Evolutionary conservation across 1,140 invertebrate species (phyloP).

Genomic region (Tetramorium simillimum): DNA sequence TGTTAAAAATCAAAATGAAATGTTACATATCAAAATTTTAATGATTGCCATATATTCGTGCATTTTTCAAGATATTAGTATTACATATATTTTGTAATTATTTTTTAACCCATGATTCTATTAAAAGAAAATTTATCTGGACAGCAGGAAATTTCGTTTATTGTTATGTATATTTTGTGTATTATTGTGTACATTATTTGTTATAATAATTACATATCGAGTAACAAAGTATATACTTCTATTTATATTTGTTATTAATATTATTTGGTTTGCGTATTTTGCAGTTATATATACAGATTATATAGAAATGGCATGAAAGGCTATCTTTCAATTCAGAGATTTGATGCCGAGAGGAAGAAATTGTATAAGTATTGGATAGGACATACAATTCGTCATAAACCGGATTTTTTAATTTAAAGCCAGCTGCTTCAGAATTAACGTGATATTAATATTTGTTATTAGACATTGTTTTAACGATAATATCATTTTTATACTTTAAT

Average conservation of each 20-base stretch:
- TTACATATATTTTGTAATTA: no score
- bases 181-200: no score
- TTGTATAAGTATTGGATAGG: neutral
- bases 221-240: neutral
- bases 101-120: no score
- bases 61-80: no score
- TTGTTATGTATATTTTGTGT: neutral
- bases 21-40: neutral
- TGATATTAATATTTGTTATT: neutral
- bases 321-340: neutral
- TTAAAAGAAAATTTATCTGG: neutral
- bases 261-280: neutral
- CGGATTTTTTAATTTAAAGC: neutral
- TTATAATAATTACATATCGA: no score
- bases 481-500: neutral
- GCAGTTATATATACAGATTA: neutral
- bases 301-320: neutral
- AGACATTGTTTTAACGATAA: neutral
- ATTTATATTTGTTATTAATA: no score
- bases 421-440: neutral
- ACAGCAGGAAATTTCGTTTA: neutral
- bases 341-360: neutral
- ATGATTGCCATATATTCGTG: neutral
- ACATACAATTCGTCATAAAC: neutral
- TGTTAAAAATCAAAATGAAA: neutral